phyloP scores from a whole-genome alignment of 2,888 invertebrate species.

The Tortricodes alternella region DNA sequence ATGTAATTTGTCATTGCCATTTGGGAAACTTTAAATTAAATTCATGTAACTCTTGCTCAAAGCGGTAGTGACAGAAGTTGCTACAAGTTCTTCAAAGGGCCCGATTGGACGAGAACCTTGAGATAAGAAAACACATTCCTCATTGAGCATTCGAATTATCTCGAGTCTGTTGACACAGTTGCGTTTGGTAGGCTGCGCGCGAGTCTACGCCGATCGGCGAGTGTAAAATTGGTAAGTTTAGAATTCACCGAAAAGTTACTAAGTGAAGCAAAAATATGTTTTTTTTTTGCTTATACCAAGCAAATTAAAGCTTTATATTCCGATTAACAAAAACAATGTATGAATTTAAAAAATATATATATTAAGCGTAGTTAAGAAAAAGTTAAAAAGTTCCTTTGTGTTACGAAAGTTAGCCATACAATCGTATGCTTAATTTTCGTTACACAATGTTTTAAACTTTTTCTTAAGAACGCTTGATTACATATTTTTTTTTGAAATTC shows the following conservation, averaged over 20 bases:
- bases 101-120: conserved; percentile 60
- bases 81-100: conserved; percentile 68
- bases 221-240: neutral
- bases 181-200: conserved; percentile 45
- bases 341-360: no score
- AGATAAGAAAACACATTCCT: conserved; percentile 77
- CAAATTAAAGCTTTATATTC: no score
- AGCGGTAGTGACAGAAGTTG: conserved; percentile 17
- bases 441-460: no score
- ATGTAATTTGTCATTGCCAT: conserved; percentile 21
- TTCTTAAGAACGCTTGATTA: no score
- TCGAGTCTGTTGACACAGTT: conserved; percentile 74
- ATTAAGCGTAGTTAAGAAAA: no score
- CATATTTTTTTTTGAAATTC: no score
- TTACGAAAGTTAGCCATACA: no score
- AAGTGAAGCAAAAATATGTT: neutral
- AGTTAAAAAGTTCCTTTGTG: no score
- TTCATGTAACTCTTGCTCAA: conserved; percentile 13
- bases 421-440: no score
- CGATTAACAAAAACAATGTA: no score
- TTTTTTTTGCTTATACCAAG: no score
- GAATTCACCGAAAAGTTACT: neutral
- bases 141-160: conserved; percentile 76
- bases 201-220: conserved; percentile 38
- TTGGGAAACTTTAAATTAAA: conserved; percentile 24